These are phyloP conservation scores for Phylloscopus trochiloides DNA, from an alignment of 2,113 vertebrate species.

Conservation along the genomic window DNA sequence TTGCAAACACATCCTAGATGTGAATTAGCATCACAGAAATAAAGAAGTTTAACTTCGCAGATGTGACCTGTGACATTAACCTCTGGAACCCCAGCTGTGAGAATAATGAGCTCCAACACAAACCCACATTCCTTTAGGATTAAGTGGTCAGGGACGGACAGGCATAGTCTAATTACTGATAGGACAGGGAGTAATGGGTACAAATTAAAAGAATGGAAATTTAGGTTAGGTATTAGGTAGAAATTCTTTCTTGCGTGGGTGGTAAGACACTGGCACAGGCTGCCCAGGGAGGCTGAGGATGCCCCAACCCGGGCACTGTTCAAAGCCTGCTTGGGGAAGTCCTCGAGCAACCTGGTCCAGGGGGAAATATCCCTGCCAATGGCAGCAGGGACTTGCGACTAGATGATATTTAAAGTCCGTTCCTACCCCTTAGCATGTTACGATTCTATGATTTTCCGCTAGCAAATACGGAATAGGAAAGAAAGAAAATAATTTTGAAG, in stretches of 20 bases:
- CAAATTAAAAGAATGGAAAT: not conserved
- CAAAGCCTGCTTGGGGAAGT: accelerated
- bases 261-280: not conserved
- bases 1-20: not conserved
- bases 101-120: not conserved
- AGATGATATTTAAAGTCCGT: too few species aligned
- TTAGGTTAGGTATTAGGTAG: not conserved
- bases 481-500: not conserved
- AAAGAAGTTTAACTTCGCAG: not conserved
- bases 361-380: accelerated
- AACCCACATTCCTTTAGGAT: not conserved
- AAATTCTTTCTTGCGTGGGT: not conserved
- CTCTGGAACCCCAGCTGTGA: not conserved
- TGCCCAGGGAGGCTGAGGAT: not conserved
- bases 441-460: not conserved
- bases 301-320: not conserved
- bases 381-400: accelerated
- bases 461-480: accelerated
- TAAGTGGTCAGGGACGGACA: too few species aligned
- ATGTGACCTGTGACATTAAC: not conserved
- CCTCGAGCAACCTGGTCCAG: not conserved
- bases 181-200: not conserved
- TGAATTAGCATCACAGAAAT: not conserved
- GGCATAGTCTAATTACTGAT: accelerated
- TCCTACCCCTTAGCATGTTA: not conserved